Conservation (phyloP, 2,888 invertebrate species). For the Sinotaia quadrata region DNA sequence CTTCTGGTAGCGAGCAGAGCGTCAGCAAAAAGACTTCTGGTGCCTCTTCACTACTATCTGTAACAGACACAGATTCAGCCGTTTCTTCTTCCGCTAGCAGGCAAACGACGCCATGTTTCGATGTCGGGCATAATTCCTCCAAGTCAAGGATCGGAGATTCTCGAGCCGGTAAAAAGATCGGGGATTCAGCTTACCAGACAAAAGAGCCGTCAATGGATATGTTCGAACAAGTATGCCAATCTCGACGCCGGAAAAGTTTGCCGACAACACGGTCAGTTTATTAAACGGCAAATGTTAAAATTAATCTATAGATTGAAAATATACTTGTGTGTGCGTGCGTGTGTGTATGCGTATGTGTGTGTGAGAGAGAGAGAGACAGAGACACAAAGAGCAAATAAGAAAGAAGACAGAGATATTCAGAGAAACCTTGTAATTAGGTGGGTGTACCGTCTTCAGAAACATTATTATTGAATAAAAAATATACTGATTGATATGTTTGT, state of each 20-base stretch:
- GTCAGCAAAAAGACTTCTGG: not conserved
- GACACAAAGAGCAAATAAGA: no score
- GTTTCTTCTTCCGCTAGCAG: slow-evolving; percentile 35
- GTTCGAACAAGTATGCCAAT: not conserved
- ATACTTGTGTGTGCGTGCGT: no score
- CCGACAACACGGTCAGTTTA: slow-evolving; percentile 18
- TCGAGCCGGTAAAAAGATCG: slow-evolving; percentile 3
- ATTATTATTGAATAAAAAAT: no score
- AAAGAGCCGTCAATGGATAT: slow-evolving; percentile 58
- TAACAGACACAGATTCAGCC: slow-evolving; percentile 39
- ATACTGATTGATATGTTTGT: no score
- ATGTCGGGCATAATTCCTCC: slow-evolving; percentile 8
- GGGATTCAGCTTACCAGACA: slow-evolving; percentile 64
- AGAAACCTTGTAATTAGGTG: no score
- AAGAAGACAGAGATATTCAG: no score
- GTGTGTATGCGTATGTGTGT: no score
- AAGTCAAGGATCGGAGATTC: not conserved
- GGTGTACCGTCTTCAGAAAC: no score
- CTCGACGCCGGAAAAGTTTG: slow-evolving; percentile 10
- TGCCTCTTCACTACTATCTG: slow-evolving; percentile 26
- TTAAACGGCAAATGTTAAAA: no score
- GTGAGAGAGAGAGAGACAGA: no score
- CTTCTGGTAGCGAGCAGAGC: slow-evolving; percentile 1
- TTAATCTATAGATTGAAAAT: no score
- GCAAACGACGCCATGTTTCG: slow-evolving; percentile 26